Base-by-base conservation (phyloP, 2,113 vertebrate species). In the Ariopsis seemanni region DNA sequence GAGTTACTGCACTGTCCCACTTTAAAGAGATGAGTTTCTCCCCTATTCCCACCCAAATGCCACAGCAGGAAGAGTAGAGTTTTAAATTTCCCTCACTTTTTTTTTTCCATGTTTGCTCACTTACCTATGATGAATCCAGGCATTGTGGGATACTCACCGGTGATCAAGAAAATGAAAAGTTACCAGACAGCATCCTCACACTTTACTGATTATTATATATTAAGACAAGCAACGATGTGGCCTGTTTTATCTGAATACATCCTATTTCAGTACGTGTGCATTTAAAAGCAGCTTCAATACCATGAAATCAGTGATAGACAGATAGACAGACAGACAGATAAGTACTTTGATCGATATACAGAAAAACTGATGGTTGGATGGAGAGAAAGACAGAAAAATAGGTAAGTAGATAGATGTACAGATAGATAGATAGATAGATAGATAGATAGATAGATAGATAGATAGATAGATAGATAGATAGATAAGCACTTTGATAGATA, bases 1-100 rank as follows among this genome's bases (percentile, higher is more conserved):
- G 52, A 58, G 52, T 48, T 69, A 67, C 85, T 55, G 77, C 85
- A 86, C 63, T 81, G 85, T 86, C 85, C 85, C 77, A 86, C 53
- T 81, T 86, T 60, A 81, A 55, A 65, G 27, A 5, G 18, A 62
- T n/a, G 57, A 75, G 27, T 65, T 18, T 20, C 85, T 57, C 63
- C 62, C 60, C 0, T 65, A 42, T 6, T 55, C 72, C 7, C 75
- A 80, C 18, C 11, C 15, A 22, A 12, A 85, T 52, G 57, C 58
- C 79, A 82, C 62, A 42, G 17, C 55, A 34, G 55, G 78, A 60
- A 58, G 79, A 42, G 10, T 18, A 48, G 9, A 10, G 1, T 10
- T 42, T 58, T 81, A 58, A 53, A 55, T 53, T 78, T 55, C 48
- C 10, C 74, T 52, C 20, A 2, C 15, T 78, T 78, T n/a, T 53